phyloP scores from a whole-genome alignment of 2,888 invertebrate species.

The Hypselothyrea guttata region DNA sequence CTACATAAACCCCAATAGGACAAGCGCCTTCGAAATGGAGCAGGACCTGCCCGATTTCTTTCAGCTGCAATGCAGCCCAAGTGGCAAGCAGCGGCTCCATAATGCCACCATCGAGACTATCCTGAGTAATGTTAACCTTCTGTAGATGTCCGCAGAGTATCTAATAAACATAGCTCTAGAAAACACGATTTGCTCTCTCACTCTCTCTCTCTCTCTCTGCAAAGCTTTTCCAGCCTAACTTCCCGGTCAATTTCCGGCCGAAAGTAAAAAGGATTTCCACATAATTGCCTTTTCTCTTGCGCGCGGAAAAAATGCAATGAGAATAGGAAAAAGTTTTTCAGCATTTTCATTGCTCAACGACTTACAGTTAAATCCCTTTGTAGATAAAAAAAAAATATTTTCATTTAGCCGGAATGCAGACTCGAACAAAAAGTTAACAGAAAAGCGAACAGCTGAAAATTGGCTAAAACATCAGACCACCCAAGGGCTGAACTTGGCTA shows the following conservation, averaged over 20 bases:
- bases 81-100: conserved; percentile 17
- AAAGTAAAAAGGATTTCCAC: conserved; percentile 30
- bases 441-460: neutral
- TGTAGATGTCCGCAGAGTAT: conserved; percentile 36
- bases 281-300: conserved; percentile 31
- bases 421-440: neutral
- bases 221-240: conserved; percentile 7
- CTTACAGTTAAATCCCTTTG: no score
- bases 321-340: conserved; percentile 12
- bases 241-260: conserved; percentile 18
- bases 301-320: neutral
- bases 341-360: neutral
- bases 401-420: neutral
- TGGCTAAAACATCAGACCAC: no score
- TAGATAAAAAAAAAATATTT: neutral
- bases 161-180: conserved; percentile 49
- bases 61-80: conserved; percentile 68
- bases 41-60: conserved; percentile 75
- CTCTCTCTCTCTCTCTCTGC: neutral
- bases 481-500: no score
- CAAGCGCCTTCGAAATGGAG: conserved; percentile 63
- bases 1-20: conserved; percentile 66
- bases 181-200: neutral
- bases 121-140: conserved; percentile 70
- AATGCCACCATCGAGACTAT: conserved; percentile 73